Percentiles rank a stretch among this genome's conserved stretches.
Conservation (phyloP, 2,797 vertebrate genomes). For the Amniataba percoides region DNA sequence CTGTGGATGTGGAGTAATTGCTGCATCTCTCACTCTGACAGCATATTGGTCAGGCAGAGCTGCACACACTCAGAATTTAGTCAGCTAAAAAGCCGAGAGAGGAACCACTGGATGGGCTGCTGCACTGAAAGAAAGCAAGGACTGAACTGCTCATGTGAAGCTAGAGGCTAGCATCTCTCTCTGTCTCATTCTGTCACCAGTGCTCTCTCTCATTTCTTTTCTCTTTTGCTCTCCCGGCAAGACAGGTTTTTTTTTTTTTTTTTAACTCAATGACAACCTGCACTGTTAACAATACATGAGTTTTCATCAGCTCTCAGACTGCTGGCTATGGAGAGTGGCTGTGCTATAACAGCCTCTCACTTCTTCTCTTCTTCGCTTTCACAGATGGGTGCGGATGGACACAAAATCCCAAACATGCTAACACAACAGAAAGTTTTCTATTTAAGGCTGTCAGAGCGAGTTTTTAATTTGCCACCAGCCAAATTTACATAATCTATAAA, state of each 20-base stretch:
- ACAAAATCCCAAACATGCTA: slow-evolving; percentile 33
- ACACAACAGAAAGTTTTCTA: slow-evolving; percentile 36
- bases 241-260: background rate
- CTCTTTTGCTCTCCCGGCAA: slow-evolving; percentile 11
- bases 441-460: slow-evolving; percentile 38
- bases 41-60: slow-evolving; percentile 39
- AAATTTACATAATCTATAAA: slow-evolving; percentile 48
- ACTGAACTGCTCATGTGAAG: slow-evolving; percentile 23
- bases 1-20: slow-evolving; percentile 51
- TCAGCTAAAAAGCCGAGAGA: slow-evolving; percentile 17
- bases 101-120: slow-evolving; percentile 9
- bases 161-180: slow-evolving; percentile 16
- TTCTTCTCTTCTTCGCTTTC: slow-evolving; percentile 19
- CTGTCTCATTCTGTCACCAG: slow-evolving; percentile 22
- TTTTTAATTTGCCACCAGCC: slow-evolving; percentile 55
- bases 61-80: slow-evolving; percentile 44
- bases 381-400: slow-evolving; percentile 56
- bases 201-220: slow-evolving; percentile 25
- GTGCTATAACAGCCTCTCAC: slow-evolving; percentile 20
- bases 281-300: slow-evolving; percentile 25
- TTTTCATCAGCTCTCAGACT: slow-evolving; percentile 35
- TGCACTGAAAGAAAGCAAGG: slow-evolving; percentile 30
- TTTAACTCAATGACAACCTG: slow-evolving; percentile 18
- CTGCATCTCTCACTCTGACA: slow-evolving; percentile 57
- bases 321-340: slow-evolving; percentile 7